These are phyloP conservation scores for Drosophila subsilvestris DNA, from an alignment of 2,888 invertebrate genomes.

Conservation along the genomic window DNA sequence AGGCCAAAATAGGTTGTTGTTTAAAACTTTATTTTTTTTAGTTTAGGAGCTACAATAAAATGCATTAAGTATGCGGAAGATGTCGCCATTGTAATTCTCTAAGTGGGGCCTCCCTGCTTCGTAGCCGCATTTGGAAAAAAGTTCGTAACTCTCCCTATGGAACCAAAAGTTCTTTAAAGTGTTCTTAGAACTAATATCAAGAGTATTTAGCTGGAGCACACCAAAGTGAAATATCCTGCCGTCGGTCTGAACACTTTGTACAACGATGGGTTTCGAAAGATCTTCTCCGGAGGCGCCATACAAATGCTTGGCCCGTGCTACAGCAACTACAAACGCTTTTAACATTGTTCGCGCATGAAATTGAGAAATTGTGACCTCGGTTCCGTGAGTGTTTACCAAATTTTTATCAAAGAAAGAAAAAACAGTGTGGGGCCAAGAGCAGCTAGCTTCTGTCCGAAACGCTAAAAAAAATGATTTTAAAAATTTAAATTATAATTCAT, in stretches of 20 bases:
- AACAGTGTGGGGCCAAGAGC: slow-evolving; percentile 89
- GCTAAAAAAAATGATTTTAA: slow-evolving; percentile 58
- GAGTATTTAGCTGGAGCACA: slow-evolving; percentile 92
- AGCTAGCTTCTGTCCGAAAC: slow-evolving; percentile 50
- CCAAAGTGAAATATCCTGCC: slow-evolving; percentile 92
- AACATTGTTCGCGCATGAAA: slow-evolving; percentile 89
- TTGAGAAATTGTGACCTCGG: slow-evolving; percentile 88
- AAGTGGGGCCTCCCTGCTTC: slow-evolving; percentile 87
- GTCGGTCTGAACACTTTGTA: slow-evolving; percentile 93
- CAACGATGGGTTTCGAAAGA: slow-evolving; percentile 90
- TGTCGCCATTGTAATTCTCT: slow-evolving; percentile 91
- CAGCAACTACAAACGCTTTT: slow-evolving; percentile 91
- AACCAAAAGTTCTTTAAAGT: slow-evolving; percentile 91
- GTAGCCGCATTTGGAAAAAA: slow-evolving; percentile 89
- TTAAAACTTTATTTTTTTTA: slow-evolving; percentile 14
- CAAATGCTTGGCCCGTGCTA: slow-evolving; percentile 89
- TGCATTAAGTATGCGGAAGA: slow-evolving; percentile 90
- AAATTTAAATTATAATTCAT: neutral
- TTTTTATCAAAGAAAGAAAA: slow-evolving; percentile 89
- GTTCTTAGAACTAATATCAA: slow-evolving; percentile 86
- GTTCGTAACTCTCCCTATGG: slow-evolving; percentile 87
- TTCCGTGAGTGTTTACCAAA: slow-evolving; percentile 88
- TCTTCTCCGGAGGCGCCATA: slow-evolving; percentile 85
- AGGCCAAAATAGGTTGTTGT: neutral
- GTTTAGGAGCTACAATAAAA: slow-evolving; percentile 88